Conservation (phyloP, 1,140 invertebrate genomes). For the Rhagoletis pomonella region DNA sequence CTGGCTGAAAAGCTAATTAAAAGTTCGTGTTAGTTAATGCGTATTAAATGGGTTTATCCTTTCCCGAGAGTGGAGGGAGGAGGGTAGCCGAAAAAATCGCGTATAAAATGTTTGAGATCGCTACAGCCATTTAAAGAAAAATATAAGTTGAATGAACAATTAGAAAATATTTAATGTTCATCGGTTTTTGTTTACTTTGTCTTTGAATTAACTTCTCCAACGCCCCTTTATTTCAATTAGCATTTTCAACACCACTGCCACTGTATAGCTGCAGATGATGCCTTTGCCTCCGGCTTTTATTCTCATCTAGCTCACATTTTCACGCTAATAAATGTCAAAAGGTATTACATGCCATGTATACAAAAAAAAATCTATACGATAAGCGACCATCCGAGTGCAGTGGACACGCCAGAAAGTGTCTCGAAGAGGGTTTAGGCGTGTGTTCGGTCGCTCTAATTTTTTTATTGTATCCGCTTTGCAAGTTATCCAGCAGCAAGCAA, state of each 20-base stretch:
- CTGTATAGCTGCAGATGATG: background rate
- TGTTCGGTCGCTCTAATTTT: background rate
- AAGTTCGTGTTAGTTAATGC: background rate
- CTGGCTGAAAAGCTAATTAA: slow-evolving; percentile 18
- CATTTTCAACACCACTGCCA: background rate
- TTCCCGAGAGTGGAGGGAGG: background rate
- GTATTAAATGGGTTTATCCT: background rate
- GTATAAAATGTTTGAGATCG: background rate
- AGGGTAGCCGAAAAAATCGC: background rate
- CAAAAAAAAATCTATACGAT: slow-evolving; percentile 57
- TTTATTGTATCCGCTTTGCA: background rate
- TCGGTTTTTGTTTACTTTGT: background rate
- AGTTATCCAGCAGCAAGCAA: background rate
- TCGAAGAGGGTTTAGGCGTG: background rate
- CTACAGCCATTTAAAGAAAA: background rate
- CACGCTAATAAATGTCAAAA: slow-evolving; percentile 71
- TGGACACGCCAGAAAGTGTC: background rate
- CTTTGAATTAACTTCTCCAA: background rate
- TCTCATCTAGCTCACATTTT: slow-evolving; percentile 5
- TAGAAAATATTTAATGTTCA: background rate
- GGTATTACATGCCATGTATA: slow-evolving; percentile 63
- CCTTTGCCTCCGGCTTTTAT: background rate
- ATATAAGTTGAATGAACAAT: background rate
- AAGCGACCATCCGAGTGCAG: background rate
- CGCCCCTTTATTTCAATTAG: background rate